Base-by-base conservation (phyloP, 2,113 vertebrate genomes). In the Proteles cristata region DNA sequence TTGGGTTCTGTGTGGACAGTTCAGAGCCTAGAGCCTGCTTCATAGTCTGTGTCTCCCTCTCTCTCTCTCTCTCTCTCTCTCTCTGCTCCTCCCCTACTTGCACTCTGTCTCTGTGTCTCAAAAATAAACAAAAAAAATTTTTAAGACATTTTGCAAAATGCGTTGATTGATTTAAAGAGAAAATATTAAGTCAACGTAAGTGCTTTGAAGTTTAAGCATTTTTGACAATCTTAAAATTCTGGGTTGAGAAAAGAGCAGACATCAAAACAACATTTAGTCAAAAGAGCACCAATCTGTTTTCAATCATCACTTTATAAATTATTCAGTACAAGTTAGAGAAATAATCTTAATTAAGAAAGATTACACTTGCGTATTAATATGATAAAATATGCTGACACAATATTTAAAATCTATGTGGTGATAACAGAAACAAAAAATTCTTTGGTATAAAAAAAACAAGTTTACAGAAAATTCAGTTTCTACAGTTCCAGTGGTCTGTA, bases 261-360 rank as follows among this genome's bases (percentile, higher is more conserved):
- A 76, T 93, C 12, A 96, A 96, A 85, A 90, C 55, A 39, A 96
- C n/a, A 66, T 43, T 88, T 94, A 96, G 25, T 69, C 69, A 96
- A 97, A 95, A 93, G 12, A 90, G 48, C 10, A 91, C 84, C 53
- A 93, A 25, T 96, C 73, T 97, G 90, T 94, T 97, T 96, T 90
- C 65, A 96, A 68, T 96, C 58, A 94, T 81, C 71, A 71, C 88
- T 83, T 95, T 91, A 96, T 83, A 97, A 97, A 93, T 90, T 94
- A 97, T 93, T 97, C 90, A 97, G 76, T 79, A 33, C 3, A 90
- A 85, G 39, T 94, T 93, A 74, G 39, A 93, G 21, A 97, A 91
- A 96, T 94, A 1, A 92, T 92, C 96, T 97, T 96, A 97, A 95
- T 98, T 97, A 97, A 96, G 43, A 90, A 97, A 90, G 69, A 88